Evolutionary conservation across 2,797 vertebrate species (phyloP).

Genomic region (Ispidina picta): DNA sequence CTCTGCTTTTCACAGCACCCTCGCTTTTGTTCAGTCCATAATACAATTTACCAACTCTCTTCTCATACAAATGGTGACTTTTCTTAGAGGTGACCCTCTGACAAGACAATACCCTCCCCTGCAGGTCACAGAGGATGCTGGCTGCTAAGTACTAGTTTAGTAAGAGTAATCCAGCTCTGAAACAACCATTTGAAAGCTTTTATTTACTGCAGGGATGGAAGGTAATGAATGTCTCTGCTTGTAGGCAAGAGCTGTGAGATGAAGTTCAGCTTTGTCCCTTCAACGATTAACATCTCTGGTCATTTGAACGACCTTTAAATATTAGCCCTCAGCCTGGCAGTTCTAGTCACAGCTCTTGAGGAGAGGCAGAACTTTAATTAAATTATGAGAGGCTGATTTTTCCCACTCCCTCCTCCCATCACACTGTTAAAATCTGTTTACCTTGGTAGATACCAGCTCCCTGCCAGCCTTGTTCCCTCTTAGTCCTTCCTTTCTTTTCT

Average conservation of each 20-base stretch:
- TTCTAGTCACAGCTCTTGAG: background rate
- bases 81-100: background rate
- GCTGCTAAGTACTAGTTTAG: background rate
- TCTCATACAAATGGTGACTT: background rate
- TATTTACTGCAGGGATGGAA: background rate
- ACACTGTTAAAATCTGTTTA: conserved; percentile 44
- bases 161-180: background rate
- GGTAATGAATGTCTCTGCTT: background rate
- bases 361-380: conserved; percentile 5
- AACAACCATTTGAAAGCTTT: background rate
- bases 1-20: background rate
- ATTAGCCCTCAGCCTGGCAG: conserved; percentile 13
- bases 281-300: background rate
- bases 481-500: background rate
- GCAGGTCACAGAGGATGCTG: background rate
- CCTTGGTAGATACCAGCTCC: background rate
- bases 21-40: background rate
- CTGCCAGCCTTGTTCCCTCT: background rate
- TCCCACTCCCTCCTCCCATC: background rate
- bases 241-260: background rate
- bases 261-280: background rate
- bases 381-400: conserved; percentile 13
- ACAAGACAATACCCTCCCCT: background rate
- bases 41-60: background rate
- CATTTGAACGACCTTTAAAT: conserved; percentile 42